phyloP scores from a whole-genome alignment of 2,113 vertebrate species.

The Narcine bancroftii region DNA sequence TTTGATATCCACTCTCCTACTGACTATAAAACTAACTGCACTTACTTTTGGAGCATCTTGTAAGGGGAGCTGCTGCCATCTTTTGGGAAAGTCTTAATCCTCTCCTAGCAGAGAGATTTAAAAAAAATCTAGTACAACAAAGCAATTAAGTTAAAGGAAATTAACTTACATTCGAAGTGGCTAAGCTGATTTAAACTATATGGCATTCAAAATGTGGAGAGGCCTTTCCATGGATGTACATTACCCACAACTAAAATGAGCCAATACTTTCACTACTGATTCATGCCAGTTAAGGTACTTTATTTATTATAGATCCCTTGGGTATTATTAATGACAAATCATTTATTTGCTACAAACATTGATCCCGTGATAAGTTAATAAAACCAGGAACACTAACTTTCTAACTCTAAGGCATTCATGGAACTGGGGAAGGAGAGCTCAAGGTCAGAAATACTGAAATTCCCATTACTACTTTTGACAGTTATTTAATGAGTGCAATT shows the following conservation, averaged over 20 bases:
- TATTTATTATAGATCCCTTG: background rate
- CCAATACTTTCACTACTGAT: background rate
- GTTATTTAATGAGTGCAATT: background rate
- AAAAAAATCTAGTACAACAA: background rate
- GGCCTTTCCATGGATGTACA: background rate
- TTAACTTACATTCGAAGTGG: background rate
- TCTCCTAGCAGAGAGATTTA: background rate
- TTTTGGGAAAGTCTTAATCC: background rate
- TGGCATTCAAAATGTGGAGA: background rate
- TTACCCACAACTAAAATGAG: background rate
- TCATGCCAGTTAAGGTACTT: background rate
- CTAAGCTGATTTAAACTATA: background rate
- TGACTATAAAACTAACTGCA: background rate
- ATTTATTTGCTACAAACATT: background rate
- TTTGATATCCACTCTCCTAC: background rate
- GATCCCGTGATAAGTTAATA: background rate
- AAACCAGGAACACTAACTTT: background rate
- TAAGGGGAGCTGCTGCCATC: conserved; percentile 13
- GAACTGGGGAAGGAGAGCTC: background rate
- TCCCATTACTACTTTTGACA: background rate
- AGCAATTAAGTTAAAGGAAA: background rate
- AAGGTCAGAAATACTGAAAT: background rate
- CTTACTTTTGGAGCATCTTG: background rate
- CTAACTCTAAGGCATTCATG: background rate
- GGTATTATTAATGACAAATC: background rate